Evolutionary conservation across 1,140 invertebrate genomes (phyloP).

Genomic region (Drosophila ironensis): DNA sequence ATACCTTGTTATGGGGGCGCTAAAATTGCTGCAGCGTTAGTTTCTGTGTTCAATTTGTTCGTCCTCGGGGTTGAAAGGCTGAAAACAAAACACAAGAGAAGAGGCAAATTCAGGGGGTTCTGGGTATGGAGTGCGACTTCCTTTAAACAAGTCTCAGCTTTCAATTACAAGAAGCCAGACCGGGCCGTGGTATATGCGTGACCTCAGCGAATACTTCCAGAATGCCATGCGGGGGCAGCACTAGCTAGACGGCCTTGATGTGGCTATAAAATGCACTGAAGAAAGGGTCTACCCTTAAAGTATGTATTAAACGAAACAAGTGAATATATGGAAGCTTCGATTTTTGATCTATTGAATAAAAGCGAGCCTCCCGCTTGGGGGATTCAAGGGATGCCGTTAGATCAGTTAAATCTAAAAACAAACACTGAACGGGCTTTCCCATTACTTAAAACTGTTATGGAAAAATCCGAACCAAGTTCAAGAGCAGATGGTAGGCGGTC

Average conservation of each 20-base stretch:
- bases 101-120: not conserved
- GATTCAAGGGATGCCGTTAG: no score
- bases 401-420: no score
- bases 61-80: constrained; percentile 13
- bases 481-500: not conserved
- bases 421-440: no score
- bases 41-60: not conserved
- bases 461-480: constrained; percentile 14
- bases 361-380: no score
- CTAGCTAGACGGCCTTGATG: constrained; percentile 49
- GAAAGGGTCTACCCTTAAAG: no score
- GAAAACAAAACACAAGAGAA: no score
- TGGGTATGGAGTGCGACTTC: constrained; percentile 29
- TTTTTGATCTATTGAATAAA: no score
- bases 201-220: constrained; percentile 26
- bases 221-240: constrained; percentile 13
- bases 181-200: constrained; percentile 35
- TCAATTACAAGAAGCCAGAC: constrained; percentile 35
- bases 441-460: constrained; percentile 48
- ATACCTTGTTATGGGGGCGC: constrained; percentile 23
- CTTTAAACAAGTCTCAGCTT: constrained; percentile 31
- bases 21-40: not conserved
- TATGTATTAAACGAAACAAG: no score
- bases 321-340: no score
- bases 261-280: constrained; percentile 18